phyloP scores from a whole-genome alignment of 2,888 invertebrate genomes.

The Acronicta aceris region DNA sequence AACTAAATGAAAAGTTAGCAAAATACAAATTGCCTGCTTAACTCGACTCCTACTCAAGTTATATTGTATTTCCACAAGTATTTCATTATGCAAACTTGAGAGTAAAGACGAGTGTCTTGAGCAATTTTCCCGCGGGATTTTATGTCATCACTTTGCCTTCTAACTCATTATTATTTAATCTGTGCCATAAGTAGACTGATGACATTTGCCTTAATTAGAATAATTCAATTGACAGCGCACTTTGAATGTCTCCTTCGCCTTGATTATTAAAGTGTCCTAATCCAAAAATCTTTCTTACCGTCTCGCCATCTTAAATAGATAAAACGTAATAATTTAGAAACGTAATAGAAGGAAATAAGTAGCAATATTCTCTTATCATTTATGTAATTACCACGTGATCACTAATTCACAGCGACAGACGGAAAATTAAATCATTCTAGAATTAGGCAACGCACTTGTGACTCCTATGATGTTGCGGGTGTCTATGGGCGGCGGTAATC shows the following conservation, averaged over 20 bases:
- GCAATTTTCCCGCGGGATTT: slow-evolving; percentile 67
- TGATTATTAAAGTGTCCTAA: slow-evolving; percentile 36
- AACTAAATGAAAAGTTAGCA: slow-evolving; percentile 64
- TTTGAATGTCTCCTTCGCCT: slow-evolving; percentile 44
- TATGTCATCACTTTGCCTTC: slow-evolving; percentile 70
- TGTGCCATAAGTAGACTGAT: slow-evolving; percentile 50
- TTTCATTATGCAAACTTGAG: slow-evolving; percentile 76
- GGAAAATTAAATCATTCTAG: too few species aligned
- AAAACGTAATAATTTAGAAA: too few species aligned
- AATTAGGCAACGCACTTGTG: too few species aligned
- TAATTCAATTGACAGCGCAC: slow-evolving; percentile 48
- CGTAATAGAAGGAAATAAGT: background rate
- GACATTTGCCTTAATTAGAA: slow-evolving; percentile 42
- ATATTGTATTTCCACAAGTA: slow-evolving; percentile 69
- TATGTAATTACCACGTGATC: too few species aligned
- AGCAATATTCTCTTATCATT: background rate
- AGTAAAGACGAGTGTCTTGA: slow-evolving; percentile 69
- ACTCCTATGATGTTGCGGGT: too few species aligned
- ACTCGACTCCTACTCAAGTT: slow-evolving; percentile 61
- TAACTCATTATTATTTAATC: slow-evolving; percentile 70
- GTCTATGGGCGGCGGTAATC: too few species aligned
- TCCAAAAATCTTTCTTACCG: background rate
- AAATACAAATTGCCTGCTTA: slow-evolving; percentile 75
- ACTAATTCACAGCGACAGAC: too few species aligned
- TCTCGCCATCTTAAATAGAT: background rate